Evolutionary conservation across 2,888 invertebrate species (phyloP), one percentile per base, ranked within the genome.

Genomic region (Thelaira solivaga): DNA sequence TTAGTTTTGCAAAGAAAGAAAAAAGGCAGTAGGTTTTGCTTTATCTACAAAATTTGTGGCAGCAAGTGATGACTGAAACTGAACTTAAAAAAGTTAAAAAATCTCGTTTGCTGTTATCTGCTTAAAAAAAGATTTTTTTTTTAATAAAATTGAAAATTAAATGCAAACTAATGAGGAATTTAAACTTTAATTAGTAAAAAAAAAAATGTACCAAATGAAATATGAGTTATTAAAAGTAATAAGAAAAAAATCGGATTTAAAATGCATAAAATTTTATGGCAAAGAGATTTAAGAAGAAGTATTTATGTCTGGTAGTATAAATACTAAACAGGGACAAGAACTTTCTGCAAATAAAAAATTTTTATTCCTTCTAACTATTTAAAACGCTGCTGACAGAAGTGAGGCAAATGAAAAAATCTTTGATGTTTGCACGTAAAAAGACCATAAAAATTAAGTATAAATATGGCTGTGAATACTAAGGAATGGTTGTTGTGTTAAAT

Each of bases 121-220:
- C 31, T 20, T 41, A 8, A 16, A 39, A 13, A n/a, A n/a, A n/a
- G n/a, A n/a, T n/a, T n/a, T n/a, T n/a, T 36, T 49, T 49, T 39
- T 53, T 72, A 47, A 47, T 53, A 16, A 81, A 81, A 81, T 78
- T 80, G 80, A 76, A 81, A 80, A 80, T 80, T 82, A 82, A 82
- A 81, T 79, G 82, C 73, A 79, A 72, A 77, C 80, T 82, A 82
- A 82, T 82, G 82, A 81, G 80, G 81, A 81, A 78, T 82, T 82
- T 82, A 82, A 81, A 81, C 81, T 77, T 81, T 80, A 81, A 81
- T 81, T 79, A 77, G 78, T 57, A 67, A 43, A n/a, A n/a, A n/a
- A n/a, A n/a, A n/a, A n/a, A 49, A 18, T 36, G 36, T 36, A 36
- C 22, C 13, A 47, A 62, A 24, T 34, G 24, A 47, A 34, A 62